Evolutionary conservation across 2,113 vertebrate genomes (phyloP).

Genomic region (Aythya baeri): DNA sequence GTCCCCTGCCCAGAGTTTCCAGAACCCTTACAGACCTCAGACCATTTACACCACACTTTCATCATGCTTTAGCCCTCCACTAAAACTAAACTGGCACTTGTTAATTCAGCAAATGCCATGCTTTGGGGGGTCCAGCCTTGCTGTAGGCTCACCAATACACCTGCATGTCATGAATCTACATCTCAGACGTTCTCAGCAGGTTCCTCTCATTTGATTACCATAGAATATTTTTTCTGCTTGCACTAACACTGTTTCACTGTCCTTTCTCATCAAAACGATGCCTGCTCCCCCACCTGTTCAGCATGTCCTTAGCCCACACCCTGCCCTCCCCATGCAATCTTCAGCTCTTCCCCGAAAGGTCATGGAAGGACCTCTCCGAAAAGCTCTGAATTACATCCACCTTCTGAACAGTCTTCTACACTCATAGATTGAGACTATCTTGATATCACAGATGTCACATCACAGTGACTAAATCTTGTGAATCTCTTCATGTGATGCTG

Average conservation of each 20-base stretch:
- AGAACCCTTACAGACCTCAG: background rate
- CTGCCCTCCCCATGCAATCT: background rate
- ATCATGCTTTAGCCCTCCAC: background rate
- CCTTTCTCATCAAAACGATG: background rate
- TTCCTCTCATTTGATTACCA: background rate
- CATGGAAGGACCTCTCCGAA: background rate
- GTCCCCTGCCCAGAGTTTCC: background rate
- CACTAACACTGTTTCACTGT: background rate
- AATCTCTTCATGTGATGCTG: background rate
- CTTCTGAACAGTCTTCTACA: background rate
- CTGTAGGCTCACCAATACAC: background rate
- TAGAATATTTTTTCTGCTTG: background rate
- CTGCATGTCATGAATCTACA: background rate
- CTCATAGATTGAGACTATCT: background rate
- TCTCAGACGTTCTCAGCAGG: accelerated
- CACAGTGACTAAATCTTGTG: background rate
- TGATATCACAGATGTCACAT: background rate
- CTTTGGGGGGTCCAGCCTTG: background rate
- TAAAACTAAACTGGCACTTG: background rate
- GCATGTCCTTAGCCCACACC: background rate
- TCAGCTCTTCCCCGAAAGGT: background rate
- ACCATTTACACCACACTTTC: too few relatives aligned
- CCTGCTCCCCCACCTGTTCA: background rate
- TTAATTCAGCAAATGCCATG: background rate
- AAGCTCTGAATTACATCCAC: background rate